Conservation (phyloP, 2,113 vertebrate genomes). For the Channa maculata region DNA sequence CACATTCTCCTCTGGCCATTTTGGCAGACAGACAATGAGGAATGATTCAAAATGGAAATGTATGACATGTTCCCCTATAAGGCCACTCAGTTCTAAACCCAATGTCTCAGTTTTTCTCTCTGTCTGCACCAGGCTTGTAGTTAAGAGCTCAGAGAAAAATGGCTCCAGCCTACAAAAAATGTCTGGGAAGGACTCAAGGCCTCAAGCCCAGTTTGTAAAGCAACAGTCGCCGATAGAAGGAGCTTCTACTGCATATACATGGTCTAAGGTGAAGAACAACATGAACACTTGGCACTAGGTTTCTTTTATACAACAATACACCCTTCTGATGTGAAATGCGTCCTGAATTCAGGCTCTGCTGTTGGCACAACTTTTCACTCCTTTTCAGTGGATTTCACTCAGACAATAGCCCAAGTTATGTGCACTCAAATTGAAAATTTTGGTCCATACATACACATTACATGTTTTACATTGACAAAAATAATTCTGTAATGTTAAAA, state of each 20-base stretch:
- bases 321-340: slow-evolving; percentile 36
- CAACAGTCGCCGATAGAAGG: slow-evolving; percentile 70
- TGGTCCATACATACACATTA: slow-evolving; percentile 84
- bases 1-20: slow-evolving; percentile 80
- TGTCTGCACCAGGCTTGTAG: slow-evolving; percentile 63
- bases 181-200: slow-evolving; percentile 64
- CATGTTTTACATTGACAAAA: slow-evolving; percentile 83
- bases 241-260: slow-evolving; percentile 78
- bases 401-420: slow-evolving; percentile 60
- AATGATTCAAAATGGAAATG: slow-evolving; percentile 77
- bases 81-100: slow-evolving; percentile 83
- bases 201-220: slow-evolving; percentile 64
- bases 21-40: slow-evolving; percentile 81
- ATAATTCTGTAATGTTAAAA: slow-evolving; percentile 86
- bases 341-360: slow-evolving; percentile 47
- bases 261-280: slow-evolving; percentile 76
- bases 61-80: slow-evolving; percentile 81
- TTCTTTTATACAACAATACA: slow-evolving; percentile 66
- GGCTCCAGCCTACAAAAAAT: slow-evolving; percentile 46
- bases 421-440: slow-evolving; percentile 78
- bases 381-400: slow-evolving; percentile 75
- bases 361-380: slow-evolving; percentile 59
- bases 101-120: slow-evolving; percentile 69
- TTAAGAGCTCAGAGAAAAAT: slow-evolving; percentile 50
- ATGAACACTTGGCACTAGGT: slow-evolving; percentile 81